Evolutionary conservation across 2,797 vertebrate species (phyloP).

Genomic region (Rhinichthys osculus): DNA sequence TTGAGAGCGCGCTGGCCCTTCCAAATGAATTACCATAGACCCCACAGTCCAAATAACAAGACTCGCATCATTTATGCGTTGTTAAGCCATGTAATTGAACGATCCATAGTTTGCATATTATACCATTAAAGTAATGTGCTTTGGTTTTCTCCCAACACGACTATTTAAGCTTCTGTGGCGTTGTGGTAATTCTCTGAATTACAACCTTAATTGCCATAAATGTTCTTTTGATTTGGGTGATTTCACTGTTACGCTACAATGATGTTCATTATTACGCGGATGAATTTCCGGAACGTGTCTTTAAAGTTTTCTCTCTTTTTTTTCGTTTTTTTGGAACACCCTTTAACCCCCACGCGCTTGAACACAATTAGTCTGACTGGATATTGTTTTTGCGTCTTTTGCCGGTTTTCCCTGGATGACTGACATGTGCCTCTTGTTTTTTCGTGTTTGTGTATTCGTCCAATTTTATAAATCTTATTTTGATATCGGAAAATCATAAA

Average conservation of each 20-base stretch:
- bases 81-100: conserved; percentile 99
- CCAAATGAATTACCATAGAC: conserved; percentile 90
- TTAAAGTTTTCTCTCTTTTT: conserved; percentile 64
- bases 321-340: conserved; percentile 67
- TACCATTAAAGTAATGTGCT: conserved; percentile 99
- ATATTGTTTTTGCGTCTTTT: neutral
- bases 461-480: neutral
- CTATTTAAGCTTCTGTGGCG: conserved; percentile 96
- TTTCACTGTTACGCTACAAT: conserved; percentile 88
- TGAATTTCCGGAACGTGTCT: conserved; percentile 78
- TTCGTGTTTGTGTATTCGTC: neutral
- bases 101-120: conserved; percentile 99
- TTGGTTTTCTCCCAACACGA: conserved; percentile 98
- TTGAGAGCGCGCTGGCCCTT: conserved; percentile 85
- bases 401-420: conserved; percentile 5
- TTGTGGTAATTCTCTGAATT: conserved; percentile 98
- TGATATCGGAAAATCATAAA: neutral
- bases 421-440: neutral
- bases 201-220: conserved; percentile 98
- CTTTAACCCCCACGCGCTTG: conserved; percentile 66
- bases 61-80: conserved; percentile 98
- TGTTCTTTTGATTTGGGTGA: conserved; percentile 99
- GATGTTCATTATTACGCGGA: conserved; percentile 81
- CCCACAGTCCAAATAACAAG: conserved; percentile 94
- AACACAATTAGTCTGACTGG: conserved; percentile 27